A percentile compares a stretch with the other conserved stretches of the same genome.
These are phyloP conservation scores for Montipora sp. DNA, from an alignment of 64 coral and sea anemone species.

Conservation along the genomic window DNA sequence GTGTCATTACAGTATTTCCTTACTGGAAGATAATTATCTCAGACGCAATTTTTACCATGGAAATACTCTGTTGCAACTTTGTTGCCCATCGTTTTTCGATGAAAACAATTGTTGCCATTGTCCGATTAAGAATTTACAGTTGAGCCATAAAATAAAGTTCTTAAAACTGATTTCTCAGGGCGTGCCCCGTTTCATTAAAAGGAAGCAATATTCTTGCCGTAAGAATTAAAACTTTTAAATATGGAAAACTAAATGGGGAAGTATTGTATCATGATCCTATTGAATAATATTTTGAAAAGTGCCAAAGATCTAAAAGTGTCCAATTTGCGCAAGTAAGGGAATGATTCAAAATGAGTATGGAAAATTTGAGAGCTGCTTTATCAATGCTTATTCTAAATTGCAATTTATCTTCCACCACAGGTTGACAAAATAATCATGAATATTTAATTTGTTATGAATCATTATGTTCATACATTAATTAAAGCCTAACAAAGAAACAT, in stretches of 20 bases:
- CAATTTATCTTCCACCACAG: neutral
- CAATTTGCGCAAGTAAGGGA: neutral
- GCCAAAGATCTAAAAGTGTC: neutral
- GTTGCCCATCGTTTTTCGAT: neutral
- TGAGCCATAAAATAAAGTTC: neutral
- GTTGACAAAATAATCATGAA: neutral
- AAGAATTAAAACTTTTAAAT: neutral
- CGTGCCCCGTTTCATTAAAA: neutral
- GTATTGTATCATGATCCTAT: no score
- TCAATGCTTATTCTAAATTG: neutral
- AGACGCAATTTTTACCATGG: neutral
- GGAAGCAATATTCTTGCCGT: neutral
- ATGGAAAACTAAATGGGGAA: neutral
- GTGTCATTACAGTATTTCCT: neutral
- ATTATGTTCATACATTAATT: neutral
- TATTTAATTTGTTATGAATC: constrained; percentile 5
- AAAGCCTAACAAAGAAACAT: neutral
- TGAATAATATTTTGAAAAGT: no score
- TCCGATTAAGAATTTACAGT: neutral
- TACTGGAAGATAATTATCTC: constrained; percentile 10
- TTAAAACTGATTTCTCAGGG: neutral
- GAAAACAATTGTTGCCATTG: neutral
- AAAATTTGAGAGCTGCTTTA: neutral
- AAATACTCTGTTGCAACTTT: neutral
- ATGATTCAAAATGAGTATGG: neutral